A percentile compares a stretch with the other conserved stretches of the same genome.
phyloP scores from a whole-genome alignment of 2,797 vertebrate genomes.

The Enteromius argenteus region DNA sequence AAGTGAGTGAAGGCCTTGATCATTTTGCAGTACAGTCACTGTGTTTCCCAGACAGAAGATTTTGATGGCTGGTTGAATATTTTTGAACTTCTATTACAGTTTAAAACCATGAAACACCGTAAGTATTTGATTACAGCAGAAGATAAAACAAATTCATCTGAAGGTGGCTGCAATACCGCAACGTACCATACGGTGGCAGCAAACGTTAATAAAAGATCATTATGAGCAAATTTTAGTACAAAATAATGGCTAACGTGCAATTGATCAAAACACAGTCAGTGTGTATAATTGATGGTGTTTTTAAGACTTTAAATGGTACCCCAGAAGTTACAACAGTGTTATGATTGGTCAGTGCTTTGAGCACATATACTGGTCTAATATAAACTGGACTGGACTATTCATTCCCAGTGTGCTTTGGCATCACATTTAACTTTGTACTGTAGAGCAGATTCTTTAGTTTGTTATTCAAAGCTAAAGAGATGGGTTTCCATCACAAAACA shows the following conservation, averaged over 20 bases:
- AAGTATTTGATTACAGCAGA: not conserved
- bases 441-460: slow-evolving; percentile 31
- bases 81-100: not conserved
- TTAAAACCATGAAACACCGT: not conserved
- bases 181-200: slow-evolving; percentile 52
- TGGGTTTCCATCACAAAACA: slow-evolving; percentile 11
- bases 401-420: slow-evolving; percentile 50
- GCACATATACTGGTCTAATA: slow-evolving; percentile 8
- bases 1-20: slow-evolving; percentile 26
- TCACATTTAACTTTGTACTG: slow-evolving; percentile 37
- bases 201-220: not conserved
- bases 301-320: slow-evolving; percentile 11
- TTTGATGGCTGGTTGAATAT: not conserved
- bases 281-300: not conserved
- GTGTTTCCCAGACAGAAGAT: slow-evolving; percentile 31
- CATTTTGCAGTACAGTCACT: slow-evolving; percentile 28
- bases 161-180: slow-evolving; percentile 51
- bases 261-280: slow-evolving; percentile 16
- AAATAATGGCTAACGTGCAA: slow-evolving; percentile 24
- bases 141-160: slow-evolving; percentile 17
- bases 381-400: not conserved
- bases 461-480: slow-evolving; percentile 53
- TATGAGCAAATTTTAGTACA: not conserved
- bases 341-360: slow-evolving; percentile 12
- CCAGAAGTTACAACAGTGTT: slow-evolving; percentile 4